phyloP scores from a whole-genome alignment of 2,113 vertebrate species.

The Gambusia holbrooki region DNA sequence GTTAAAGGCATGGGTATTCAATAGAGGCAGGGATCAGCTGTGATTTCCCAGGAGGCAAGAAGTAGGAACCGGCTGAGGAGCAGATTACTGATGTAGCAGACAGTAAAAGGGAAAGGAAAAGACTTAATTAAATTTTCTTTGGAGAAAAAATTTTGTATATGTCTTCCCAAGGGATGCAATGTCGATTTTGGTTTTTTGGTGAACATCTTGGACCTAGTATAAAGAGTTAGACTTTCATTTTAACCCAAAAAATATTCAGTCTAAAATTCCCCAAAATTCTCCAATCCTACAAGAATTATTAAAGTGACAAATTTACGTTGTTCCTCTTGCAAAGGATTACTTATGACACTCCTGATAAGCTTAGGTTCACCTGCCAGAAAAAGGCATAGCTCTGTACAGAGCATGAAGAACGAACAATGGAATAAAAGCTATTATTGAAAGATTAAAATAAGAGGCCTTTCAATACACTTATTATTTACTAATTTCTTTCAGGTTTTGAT shows the following conservation, averaged over 20 bases:
- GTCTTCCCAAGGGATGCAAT: neutral
- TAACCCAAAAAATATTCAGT: neutral
- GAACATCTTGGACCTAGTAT: neutral
- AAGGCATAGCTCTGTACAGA: neutral
- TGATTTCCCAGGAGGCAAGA: slow-evolving; percentile 64
- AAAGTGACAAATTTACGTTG: neutral
- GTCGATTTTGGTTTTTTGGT: neutral
- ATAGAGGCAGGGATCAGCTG: slow-evolving; percentile 53
- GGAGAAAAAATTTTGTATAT: slow-evolving; percentile 20
- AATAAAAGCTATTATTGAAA: neutral
- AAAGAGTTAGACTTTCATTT: neutral
- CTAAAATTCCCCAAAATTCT: neutral
- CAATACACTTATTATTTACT: too few relatives aligned
- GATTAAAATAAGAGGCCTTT: too few relatives aligned
- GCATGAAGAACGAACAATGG: neutral
- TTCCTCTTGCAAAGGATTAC: neutral
- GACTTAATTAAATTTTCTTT: slow-evolving; percentile 59
- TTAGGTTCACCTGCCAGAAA: slow-evolving; percentile 1
- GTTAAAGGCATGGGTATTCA: slow-evolving; percentile 26
- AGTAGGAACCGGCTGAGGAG: slow-evolving; percentile 39
- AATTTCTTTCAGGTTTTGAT: too few relatives aligned
- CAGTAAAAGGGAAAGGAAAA: slow-evolving; percentile 34
- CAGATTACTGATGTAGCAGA: slow-evolving; percentile 39
- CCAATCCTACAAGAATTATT: neutral
- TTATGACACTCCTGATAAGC: neutral